Percentiles rank a stretch among this genome's conserved stretches.
phyloP scores from a whole-genome alignment of 1,140 invertebrate species.

The Ooceraea biroi region DNA sequence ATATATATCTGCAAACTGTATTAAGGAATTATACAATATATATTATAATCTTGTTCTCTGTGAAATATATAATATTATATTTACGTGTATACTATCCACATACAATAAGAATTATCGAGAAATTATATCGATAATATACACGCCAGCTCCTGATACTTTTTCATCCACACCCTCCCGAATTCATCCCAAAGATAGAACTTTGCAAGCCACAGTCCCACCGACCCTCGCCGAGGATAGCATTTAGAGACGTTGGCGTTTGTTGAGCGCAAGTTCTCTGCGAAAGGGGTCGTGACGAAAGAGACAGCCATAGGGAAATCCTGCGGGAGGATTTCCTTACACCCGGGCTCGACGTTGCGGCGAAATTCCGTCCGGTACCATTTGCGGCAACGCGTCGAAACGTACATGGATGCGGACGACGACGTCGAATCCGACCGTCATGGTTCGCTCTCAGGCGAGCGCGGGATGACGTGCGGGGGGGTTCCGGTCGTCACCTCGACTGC shows the following conservation, averaged over 20 bases:
- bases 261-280: not conserved
- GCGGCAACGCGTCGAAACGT: constrained; percentile 70
- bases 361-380: constrained; percentile 62
- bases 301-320: constrained; percentile 31
- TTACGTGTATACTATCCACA: no score
- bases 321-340: not conserved
- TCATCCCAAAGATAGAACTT: not conserved
- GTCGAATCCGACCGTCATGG: constrained; percentile 61
- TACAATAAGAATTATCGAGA: no score
- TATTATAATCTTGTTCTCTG: no score
- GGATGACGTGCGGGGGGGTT: no score
- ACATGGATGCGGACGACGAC: constrained; percentile 61
- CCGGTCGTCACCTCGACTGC: constrained; percentile 23
- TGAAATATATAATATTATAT: no score
- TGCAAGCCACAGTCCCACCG: constrained; percentile 17
- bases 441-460: constrained; percentile 44
- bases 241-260: not conserved
- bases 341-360: constrained; percentile 26
- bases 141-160: no score
- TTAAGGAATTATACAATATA: no score
- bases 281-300: not conserved
- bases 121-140: no score
- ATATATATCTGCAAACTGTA: no score
- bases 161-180: constrained; percentile 5
- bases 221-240: constrained; percentile 12